These are phyloP conservation scores for Netelia inedita DNA, from an alignment of 2,888 invertebrate species.

Conservation along the genomic window DNA sequence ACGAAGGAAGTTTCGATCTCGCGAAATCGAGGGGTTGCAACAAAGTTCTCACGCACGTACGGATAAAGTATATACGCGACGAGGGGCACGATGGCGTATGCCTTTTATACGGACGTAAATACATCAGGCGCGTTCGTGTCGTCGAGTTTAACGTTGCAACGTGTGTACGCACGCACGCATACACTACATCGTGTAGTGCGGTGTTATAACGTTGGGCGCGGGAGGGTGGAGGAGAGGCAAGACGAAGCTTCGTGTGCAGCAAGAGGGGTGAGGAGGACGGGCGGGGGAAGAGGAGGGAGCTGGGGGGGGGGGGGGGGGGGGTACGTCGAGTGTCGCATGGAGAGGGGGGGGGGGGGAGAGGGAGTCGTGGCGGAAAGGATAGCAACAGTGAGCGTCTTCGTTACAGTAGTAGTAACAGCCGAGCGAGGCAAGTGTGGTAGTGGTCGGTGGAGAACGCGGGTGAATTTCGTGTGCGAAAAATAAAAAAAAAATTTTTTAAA, in stretches of 20 bases:
- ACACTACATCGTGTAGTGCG: not conserved
- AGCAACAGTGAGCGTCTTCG: slow-evolving; percentile 54
- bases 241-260: slow-evolving; percentile 56
- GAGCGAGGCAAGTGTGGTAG: slow-evolving; percentile 41
- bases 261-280: too few relatives aligned
- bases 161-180: not conserved
- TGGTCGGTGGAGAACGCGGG: slow-evolving; percentile 32
- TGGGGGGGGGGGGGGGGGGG: slow-evolving; percentile 26
- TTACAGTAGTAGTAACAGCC: slow-evolving; percentile 52
- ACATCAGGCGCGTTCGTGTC: slow-evolving; percentile 44
- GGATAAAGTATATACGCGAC: not conserved
- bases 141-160: slow-evolving; percentile 37
- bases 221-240: slow-evolving; percentile 40
- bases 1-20: slow-evolving; percentile 33
- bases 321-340: not conserved
- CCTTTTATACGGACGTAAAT: slow-evolving; percentile 4
- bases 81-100: slow-evolving; percentile 14
- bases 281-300: slow-evolving; percentile 25
- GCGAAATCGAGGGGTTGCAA: slow-evolving; percentile 28
- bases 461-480: not conserved
- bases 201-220: not conserved
- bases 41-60: slow-evolving; percentile 68
- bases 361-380: slow-evolving; percentile 54
- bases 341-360: slow-evolving; percentile 17
- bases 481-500: not conserved